Conservation (phyloP, 2,797 vertebrate species). For the Enteromius unitaeniatus region DNA sequence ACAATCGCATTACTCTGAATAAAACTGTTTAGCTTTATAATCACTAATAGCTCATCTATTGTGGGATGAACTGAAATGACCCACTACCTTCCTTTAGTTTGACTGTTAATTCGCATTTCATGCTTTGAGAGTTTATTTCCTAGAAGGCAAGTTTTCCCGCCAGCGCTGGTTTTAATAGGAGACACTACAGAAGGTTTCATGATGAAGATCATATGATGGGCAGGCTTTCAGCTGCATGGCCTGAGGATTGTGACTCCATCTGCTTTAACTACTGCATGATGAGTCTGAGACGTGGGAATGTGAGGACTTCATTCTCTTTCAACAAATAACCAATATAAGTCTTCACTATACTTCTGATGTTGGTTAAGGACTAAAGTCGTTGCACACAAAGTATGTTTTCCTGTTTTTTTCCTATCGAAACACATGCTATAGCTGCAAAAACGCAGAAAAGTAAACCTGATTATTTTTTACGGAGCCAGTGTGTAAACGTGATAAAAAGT, state of each 20-base stretch:
- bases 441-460: no score
- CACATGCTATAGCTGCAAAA: no score
- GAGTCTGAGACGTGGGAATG: neutral
- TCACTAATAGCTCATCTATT: neutral
- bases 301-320: neutral
- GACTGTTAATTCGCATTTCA: neutral
- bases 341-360: neutral
- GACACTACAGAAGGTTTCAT: conserved; percentile 10
- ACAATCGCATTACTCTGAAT: conserved; percentile 25
- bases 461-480: no score
- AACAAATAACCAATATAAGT: neutral
- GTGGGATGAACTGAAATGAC: conserved; percentile 12
- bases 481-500: no score
- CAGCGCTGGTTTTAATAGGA: neutral
- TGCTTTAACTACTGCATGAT: neutral
- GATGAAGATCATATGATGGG: conserved; percentile 24
- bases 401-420: no score
- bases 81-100: neutral
- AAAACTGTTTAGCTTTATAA: conserved; percentile 5
- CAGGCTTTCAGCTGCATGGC: conserved; percentile 24
- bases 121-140: neutral
- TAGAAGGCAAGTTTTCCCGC: neutral
- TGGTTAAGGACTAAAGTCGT: neutral
- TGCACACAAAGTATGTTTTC: no score
- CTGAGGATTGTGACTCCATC: conserved; percentile 20